A percentile compares a stretch with the other conserved stretches of the same genome.
phyloP scores from a whole-genome alignment of 2,113 vertebrate species.

The Petroica traversi region DNA sequence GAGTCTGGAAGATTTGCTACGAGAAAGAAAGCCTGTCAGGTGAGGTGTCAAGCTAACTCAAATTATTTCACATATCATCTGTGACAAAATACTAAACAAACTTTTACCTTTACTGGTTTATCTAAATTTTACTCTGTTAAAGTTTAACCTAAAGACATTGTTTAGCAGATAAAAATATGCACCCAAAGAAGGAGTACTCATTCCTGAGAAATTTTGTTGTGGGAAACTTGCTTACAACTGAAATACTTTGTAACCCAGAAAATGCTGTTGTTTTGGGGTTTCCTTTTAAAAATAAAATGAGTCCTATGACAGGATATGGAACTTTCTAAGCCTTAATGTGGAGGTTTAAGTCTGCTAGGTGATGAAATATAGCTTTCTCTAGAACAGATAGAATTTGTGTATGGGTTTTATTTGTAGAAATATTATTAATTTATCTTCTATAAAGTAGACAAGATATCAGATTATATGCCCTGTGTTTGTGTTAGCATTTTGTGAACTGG shows the following conservation, averaged over 20 bases:
- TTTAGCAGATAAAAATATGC: background rate
- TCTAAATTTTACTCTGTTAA: background rate
- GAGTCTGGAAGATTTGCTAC: constrained; percentile 86
- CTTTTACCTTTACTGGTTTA: background rate
- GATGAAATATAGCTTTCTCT: background rate
- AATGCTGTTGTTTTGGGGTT: background rate
- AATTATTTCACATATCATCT: background rate
- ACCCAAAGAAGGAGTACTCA: background rate
- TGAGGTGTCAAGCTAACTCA: constrained; percentile 50
- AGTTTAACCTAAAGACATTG: background rate
- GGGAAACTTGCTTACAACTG: background rate
- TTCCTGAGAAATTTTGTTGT: background rate
- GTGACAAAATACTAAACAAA: background rate
- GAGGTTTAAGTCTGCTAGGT: background rate
- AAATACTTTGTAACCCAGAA: background rate
- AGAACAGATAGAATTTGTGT: background rate
- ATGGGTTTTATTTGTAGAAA: background rate
- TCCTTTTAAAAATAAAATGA: background rate
- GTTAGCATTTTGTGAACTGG: background rate
- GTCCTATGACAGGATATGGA: background rate
- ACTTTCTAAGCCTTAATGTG: background rate
- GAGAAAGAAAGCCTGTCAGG: constrained; percentile 83
- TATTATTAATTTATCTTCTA: background rate
- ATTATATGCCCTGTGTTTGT: background rate
- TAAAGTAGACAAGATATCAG: background rate